phyloP scores from a whole-genome alignment of 2,113 vertebrate genomes.

The Oncorhynchus tshawytscha region DNA sequence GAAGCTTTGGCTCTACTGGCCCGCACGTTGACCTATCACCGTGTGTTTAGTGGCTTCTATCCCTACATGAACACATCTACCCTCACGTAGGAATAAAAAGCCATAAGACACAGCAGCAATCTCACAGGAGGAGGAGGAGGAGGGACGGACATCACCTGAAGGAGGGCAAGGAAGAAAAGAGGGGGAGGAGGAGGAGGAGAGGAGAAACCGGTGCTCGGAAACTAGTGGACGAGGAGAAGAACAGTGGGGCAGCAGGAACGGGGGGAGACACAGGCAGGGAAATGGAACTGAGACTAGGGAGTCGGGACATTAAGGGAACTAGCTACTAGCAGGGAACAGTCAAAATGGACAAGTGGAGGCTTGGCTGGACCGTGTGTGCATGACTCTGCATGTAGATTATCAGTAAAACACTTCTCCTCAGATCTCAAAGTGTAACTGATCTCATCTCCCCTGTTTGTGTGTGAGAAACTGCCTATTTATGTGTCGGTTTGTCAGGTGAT shows the following conservation, averaged over 20 bases:
- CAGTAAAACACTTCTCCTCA: no score
- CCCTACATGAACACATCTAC: slow-evolving; percentile 98
- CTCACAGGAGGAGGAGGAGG: slow-evolving; percentile 48
- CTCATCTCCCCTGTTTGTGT: neutral
- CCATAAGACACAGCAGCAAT: slow-evolving; percentile 99
- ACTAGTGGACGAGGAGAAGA: neutral
- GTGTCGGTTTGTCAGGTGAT: no score
- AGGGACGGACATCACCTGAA: neutral
- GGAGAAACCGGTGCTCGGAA: neutral
- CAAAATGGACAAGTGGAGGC: neutral
- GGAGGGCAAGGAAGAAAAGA: slow-evolving; percentile 35
- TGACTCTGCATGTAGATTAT: no score
- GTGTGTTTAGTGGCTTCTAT: slow-evolving; percentile 99
- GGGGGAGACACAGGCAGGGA: neutral
- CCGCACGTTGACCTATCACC: slow-evolving; percentile 84
- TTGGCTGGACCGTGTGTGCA: neutral
- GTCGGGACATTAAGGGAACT: neutral
- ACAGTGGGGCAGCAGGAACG: neutral
- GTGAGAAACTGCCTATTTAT: no score
- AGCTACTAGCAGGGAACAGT: neutral
- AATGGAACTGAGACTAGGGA: neutral
- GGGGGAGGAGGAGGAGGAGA: slow-evolving; percentile 15
- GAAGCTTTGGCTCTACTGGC: slow-evolving; percentile 50
- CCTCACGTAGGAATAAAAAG: slow-evolving; percentile 99
- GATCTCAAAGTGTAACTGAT: neutral